A percentile compares a stretch with the other conserved stretches of the same genome.
These are phyloP conservation scores for Stramonita haemastoma DNA, from an alignment of 2,888 invertebrate species.

Conservation along the genomic window DNA sequence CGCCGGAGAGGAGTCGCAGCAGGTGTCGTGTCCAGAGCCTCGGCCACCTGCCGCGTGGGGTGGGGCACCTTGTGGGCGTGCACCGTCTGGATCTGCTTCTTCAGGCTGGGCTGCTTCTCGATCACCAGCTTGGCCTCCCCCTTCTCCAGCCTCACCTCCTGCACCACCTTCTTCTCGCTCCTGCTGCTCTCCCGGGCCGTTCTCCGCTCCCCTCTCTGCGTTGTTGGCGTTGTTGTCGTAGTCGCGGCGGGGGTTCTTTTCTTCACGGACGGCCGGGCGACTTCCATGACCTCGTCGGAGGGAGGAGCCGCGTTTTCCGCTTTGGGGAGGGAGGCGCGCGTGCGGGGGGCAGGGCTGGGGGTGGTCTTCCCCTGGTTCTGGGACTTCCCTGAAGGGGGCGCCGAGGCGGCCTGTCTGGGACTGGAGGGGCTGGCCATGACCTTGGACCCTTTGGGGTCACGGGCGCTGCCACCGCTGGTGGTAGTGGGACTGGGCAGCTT, in stretches of 20 bases:
- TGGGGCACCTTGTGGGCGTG: slow-evolving; percentile 53
- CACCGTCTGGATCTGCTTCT: slow-evolving; percentile 52
- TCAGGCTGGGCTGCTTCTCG: slow-evolving; percentile 49
- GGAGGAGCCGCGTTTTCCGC: slow-evolving; percentile 59
- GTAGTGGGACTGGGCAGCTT: slow-evolving; percentile 48
- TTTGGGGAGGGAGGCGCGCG: slow-evolving; percentile 47
- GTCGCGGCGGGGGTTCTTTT: slow-evolving; percentile 21
- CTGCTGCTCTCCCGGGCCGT: neutral
- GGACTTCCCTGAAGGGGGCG: slow-evolving; percentile 50
- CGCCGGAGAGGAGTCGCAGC: slow-evolving; percentile 45
- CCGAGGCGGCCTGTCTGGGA: slow-evolving; percentile 34
- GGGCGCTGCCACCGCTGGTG: slow-evolving; percentile 29
- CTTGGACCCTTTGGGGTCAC: slow-evolving; percentile 41
- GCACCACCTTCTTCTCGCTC: slow-evolving; percentile 45
- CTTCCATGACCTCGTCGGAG: slow-evolving; percentile 57
- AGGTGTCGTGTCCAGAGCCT: slow-evolving; percentile 43
- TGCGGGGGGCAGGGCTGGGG: slow-evolving; percentile 52
- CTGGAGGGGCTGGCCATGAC: slow-evolving; percentile 44
- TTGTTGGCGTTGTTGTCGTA: too few species aligned
- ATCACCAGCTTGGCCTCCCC: slow-evolving; percentile 54
- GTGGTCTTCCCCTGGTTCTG: slow-evolving; percentile 47
- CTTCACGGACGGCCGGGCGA: slow-evolving; percentile 50
- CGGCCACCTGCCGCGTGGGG: slow-evolving; percentile 53
- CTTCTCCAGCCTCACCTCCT: slow-evolving; percentile 47
- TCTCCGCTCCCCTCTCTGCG: neutral